Evolutionary conservation across 2,888 invertebrate genomes (phyloP), one percentile per base, ranked within the genome.

Genomic region (Hyles lineata): DNA sequence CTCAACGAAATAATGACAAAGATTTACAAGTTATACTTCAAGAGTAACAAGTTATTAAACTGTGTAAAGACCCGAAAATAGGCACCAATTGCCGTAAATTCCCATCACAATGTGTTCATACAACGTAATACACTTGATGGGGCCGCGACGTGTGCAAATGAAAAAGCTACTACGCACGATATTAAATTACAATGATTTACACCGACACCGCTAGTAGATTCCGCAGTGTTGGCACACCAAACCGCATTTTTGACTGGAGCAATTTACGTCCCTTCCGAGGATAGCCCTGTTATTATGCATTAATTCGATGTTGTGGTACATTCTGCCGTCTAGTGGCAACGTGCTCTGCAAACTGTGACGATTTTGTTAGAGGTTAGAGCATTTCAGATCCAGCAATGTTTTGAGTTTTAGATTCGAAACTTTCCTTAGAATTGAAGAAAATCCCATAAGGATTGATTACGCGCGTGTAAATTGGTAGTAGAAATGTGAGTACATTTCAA

Each of bases 231-330:
- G 73, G 74, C 52, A 74, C 73, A 71, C 73, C 75, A 78, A 81
- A 78, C 82, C 80, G 77, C 79, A 77, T 80, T 84, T 82, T 82
- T 81, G 83, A 84, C 71, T 74, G 60, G 59, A 69, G 69, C 71
- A 72, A 74, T 74, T 72, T 74, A 74, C 74, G 69, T 55, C 23
- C 71, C 69, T 60, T 59, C 35, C 23, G 63, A 60, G 59, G 71
- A 72, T 74, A 74, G 25, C 60, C 23, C 52, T 35, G 55, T 62
- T 62, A 70, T 73, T 61, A 60, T 52, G 19, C 59, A 67, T 72
- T 69, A 72, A 73, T 29, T 52, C 21, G 35, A 50, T 70, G 21
- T 70, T 61, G 32, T 62, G 29, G 19, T 61, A 32, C 32, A 32
- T 8, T 62, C 1, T 62, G 17, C 8, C 7, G n/a, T n/a, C 2